Base-by-base conservation (phyloP, 2,113 vertebrate genomes). In the Sinocyclocheilus rhinocerous region DNA sequence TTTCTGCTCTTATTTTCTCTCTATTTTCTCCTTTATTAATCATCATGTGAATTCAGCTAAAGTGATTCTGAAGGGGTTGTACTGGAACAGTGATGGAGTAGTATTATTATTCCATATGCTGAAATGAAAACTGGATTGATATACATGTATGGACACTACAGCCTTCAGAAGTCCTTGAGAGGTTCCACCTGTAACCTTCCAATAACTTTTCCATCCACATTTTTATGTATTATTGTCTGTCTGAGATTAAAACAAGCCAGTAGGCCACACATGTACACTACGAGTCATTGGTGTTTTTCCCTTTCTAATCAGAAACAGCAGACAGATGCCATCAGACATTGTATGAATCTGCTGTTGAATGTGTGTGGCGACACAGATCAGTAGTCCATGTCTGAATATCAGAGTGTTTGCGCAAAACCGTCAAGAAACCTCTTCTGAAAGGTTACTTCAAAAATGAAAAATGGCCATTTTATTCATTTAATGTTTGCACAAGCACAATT, bases 291-390 rank as follows among this genome's bases (percentile, higher is more conserved):
- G 69, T 73, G 36, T 72, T 42, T 26, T 76, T 88, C 70, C 84
- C 39, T 85, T 70, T 65, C 55, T 76, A 36, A 87, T 89, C 63
- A 15, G 61, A 63, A 55, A 22, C 16, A 59, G 79, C 90, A 4
- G 89, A 89, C 50, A 84, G 89, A 91, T 90, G 76, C 87, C 81
- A 88, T 94, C 72, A 20, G 55, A 57, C 6, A 85, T 20, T 85
- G 76, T 83, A 83, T 86, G 50, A 69, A 84, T 87, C 80, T 73
- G 67, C 76, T 86, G 55, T 87, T 89, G 90, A 72, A 70, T 85
- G 85, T 63, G 87, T 91, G 86, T 88, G 88, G 88, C 67, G 67
- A 89, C 86, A 89, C 87, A 83, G 86, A 78, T 87, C 90, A 90
- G 89, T 87, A 87, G 88, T 90, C 87, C 90, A 89, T 87, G 15